These are phyloP conservation scores for Amazona guildingii DNA, from an alignment of 2,113 vertebrate species.

Conservation along the genomic window DNA sequence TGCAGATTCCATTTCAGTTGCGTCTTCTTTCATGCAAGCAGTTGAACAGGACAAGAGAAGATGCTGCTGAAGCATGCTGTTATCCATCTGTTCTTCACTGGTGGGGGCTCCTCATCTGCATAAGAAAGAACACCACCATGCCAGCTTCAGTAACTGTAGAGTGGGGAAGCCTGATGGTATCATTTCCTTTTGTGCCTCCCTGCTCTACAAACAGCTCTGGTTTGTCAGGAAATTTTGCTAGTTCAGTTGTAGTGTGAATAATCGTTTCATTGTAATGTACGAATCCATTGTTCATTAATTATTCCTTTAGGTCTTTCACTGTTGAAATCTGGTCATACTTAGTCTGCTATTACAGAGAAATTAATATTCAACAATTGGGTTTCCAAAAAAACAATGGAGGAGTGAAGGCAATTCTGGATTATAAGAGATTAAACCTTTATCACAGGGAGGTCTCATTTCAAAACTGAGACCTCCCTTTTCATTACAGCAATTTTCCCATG, in stretches of 20 bases:
- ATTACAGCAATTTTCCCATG: neutral
- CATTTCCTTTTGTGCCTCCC: neutral
- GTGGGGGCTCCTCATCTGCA: neutral
- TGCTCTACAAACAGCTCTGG: neutral
- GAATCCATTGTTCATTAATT: slow-evolving; percentile 49
- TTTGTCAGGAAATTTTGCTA: neutral
- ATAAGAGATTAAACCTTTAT: slow-evolving; percentile 15
- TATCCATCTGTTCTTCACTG: neutral
- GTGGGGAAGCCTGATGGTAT: neutral
- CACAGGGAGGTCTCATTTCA: neutral
- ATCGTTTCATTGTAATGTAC: slow-evolving; percentile 21
- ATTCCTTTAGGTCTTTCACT: slow-evolving; percentile 52
- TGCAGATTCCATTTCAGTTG: neutral
- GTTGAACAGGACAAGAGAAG: neutral
- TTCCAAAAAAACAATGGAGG: neutral
- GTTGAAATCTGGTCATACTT: slow-evolving; percentile 45
- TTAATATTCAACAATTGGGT: slow-evolving; percentile 23
- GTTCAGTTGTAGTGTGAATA: neutral
- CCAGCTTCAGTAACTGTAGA: neutral
- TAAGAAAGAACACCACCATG: neutral
- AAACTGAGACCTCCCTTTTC: neutral
- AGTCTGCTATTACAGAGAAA: slow-evolving; percentile 24
- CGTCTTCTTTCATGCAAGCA: neutral
- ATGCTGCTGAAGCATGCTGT: neutral
- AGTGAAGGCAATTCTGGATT: slow-evolving; percentile 4